These are phyloP conservation scores for Catocala sponsa DNA, from an alignment of 2,888 invertebrate species.

Conservation along the genomic window DNA sequence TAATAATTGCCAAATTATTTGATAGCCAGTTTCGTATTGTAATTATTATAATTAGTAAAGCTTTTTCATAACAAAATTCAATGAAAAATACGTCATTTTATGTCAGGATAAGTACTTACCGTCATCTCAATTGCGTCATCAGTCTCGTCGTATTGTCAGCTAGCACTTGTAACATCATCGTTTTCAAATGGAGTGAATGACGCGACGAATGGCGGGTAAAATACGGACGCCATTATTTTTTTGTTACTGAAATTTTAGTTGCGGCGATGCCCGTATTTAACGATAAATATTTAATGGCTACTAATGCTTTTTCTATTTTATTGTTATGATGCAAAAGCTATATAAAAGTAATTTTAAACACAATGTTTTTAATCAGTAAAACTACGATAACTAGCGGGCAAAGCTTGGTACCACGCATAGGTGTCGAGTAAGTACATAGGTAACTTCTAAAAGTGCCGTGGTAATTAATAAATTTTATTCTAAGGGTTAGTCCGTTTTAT, in stretches of 20 bases:
- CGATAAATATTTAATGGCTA: conserved; percentile 13
- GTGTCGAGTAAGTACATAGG: no score
- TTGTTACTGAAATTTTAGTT: conserved; percentile 28
- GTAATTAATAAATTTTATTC: no score
- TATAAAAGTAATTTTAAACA: background rate
- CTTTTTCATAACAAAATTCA: conserved; percentile 19
- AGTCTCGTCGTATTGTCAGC: conserved; percentile 44
- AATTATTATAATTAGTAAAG: no score
- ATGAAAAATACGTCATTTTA: conserved; percentile 26
- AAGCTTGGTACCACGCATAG: no score
- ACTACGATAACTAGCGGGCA: no score
- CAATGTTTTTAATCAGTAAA: no score
- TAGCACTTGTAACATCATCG: conserved; percentile 46
- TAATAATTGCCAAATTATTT: no score
- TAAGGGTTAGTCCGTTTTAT: no score
- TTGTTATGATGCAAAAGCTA: background rate
- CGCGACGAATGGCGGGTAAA: conserved; percentile 41
- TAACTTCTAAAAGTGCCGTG: no score
- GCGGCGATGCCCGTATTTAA: conserved; percentile 27
- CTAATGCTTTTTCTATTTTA: conserved; percentile 19
- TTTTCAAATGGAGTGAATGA: conserved; percentile 45
- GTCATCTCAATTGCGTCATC: conserved; percentile 52
- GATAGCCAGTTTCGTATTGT: no score
- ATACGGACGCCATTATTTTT: conserved; percentile 39
- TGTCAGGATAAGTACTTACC: conserved; percentile 9